These are phyloP conservation scores for Cotesia glomerata DNA, from an alignment of 1,140 invertebrate genomes.

Conservation along the genomic window DNA sequence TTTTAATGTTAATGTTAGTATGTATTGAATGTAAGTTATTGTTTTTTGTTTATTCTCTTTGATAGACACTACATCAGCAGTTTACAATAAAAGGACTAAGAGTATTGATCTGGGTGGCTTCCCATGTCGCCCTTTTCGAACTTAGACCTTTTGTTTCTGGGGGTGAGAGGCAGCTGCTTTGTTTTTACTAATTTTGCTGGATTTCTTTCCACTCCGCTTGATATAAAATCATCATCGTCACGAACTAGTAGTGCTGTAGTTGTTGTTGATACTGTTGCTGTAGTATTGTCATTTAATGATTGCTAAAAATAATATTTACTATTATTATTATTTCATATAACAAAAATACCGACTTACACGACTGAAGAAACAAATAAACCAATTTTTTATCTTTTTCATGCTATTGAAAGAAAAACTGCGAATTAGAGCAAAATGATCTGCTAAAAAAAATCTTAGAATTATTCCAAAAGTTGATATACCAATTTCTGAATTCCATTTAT, in stretches of 20 bases:
- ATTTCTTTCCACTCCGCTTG: not conserved
- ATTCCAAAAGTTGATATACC: too few species aligned
- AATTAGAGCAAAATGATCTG: too few species aligned
- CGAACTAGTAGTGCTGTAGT: constrained; percentile 39
- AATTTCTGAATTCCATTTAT: too few species aligned
- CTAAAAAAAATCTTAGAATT: too few species aligned
- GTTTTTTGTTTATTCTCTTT: not conserved
- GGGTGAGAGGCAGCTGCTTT: not conserved
- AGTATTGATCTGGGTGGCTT: not conserved
- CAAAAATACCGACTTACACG: too few species aligned
- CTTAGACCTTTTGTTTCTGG: too few species aligned
- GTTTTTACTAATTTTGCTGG: too few species aligned
- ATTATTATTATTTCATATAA: not conserved
- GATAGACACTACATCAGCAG: constrained; percentile 11
- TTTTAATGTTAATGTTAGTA: too few species aligned
- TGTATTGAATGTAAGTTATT: not conserved
- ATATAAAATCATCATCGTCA: constrained; percentile 32
- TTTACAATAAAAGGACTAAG: not conserved
- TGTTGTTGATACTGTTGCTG: constrained; percentile 12
- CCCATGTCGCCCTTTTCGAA: constrained; percentile 7
- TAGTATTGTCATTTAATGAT: constrained; percentile 48
- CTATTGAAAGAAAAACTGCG: too few species aligned
- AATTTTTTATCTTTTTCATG: too few species aligned
- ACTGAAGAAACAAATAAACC: too few species aligned
- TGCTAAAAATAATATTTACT: constrained; percentile 38